Percentiles rank a stretch among this genome's conserved stretches.
phyloP scores from a whole-genome alignment of 2,797 vertebrate genomes.

The Paguma larvata region DNA sequence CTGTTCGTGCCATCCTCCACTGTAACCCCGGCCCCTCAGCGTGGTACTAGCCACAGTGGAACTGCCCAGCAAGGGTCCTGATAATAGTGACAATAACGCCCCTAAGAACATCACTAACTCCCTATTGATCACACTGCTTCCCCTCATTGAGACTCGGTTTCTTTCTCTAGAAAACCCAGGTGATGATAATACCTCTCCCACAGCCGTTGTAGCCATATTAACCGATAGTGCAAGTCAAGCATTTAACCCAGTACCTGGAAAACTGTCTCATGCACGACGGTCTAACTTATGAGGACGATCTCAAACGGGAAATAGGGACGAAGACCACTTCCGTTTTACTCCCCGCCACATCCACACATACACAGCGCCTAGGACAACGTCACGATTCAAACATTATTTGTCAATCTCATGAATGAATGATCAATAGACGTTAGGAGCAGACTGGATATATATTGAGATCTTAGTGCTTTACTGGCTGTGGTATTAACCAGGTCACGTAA shows the following conservation, averaged over 20 bases:
- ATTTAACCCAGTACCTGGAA: not conserved
- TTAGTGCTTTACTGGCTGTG: not conserved
- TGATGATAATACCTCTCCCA: not conserved
- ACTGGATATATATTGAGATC: not conserved
- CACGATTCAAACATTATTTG: not conserved
- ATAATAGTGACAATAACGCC: not conserved
- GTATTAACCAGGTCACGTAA: not conserved
- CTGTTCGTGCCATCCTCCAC: too few species aligned
- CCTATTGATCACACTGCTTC: not conserved
- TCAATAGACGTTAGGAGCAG: not conserved
- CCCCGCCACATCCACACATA: not conserved
- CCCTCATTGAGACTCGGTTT: not conserved
- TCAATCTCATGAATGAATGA: not conserved
- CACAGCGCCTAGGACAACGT: not conserved
- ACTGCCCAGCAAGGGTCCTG: not conserved
- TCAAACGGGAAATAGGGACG: not conserved
- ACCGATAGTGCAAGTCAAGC: not conserved
- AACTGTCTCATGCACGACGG: not conserved
- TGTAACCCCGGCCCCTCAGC: not conserved
- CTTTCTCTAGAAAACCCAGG: not conserved
- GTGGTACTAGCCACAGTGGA: not conserved
- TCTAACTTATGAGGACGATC: not conserved
- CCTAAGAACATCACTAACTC: not conserved
- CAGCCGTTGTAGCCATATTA: not conserved
- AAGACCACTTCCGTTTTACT: not conserved